phyloP scores from a whole-genome alignment of 2,113 vertebrate species.

The Strix uralensis region DNA sequence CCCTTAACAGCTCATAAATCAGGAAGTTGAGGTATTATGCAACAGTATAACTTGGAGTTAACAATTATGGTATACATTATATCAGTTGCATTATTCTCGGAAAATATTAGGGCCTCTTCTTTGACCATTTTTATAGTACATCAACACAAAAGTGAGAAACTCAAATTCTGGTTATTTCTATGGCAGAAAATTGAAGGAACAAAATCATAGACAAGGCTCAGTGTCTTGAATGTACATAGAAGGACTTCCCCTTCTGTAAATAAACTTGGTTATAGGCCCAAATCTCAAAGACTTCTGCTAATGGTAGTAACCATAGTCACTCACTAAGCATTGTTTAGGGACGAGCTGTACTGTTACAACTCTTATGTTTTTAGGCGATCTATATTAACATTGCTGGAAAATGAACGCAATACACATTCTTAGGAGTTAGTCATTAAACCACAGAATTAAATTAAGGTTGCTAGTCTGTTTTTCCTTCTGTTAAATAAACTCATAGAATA shows the following conservation, averaged over 20 bases:
- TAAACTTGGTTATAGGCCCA: not conserved
- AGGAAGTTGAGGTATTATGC: not conserved
- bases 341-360: not conserved
- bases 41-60: not conserved
- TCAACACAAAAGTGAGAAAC: not conserved
- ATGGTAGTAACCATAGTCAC: not conserved
- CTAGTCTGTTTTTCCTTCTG: conserved; percentile 9
- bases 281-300: not conserved
- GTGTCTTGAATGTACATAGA: not conserved
- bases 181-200: not conserved
- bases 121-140: not conserved
- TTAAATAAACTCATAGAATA: not conserved
- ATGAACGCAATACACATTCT: not conserved
- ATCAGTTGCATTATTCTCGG: not conserved
- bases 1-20: not conserved
- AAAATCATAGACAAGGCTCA: not conserved
- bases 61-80: not conserved
- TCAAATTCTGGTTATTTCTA: not conserved
- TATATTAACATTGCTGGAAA: not conserved
- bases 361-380: not conserved
- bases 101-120: not conserved
- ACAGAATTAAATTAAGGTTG: conserved; percentile 19
- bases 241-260: not conserved
- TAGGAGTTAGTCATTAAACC: conserved; percentile 45
- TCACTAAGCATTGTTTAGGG: not conserved